These are phyloP conservation scores for Eucidaris tribuloides DNA, from an alignment of 35 echinoderm and acorn worm genomes.

Conservation along the genomic window DNA sequence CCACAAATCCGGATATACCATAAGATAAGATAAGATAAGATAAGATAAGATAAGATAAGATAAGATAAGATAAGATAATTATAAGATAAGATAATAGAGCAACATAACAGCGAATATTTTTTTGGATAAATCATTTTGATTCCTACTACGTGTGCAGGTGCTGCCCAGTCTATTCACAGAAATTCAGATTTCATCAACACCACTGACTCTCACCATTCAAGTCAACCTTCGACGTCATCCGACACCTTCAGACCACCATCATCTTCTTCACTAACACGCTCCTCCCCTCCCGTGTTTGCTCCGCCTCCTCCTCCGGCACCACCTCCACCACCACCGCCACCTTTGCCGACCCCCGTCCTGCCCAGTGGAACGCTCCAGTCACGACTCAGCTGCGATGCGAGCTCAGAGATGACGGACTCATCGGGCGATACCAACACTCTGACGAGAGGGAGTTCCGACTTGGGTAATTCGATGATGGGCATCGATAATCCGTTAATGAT, in stretches of 20 bases:
- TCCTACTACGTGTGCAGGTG: neutral
- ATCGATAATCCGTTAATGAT: conserved; percentile 21
- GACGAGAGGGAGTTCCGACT: conserved; percentile 6
- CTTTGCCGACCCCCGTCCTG: conserved; percentile 13
- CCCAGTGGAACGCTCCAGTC: conserved; percentile 19
- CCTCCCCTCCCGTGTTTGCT: neutral
- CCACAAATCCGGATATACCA: too few species aligned
- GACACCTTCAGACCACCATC: conserved; percentile 39
- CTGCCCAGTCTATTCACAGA: neutral
- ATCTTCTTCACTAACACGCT: neutral
- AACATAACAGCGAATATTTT: too few species aligned
- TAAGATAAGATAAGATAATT: too few species aligned
- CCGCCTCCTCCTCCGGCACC: conserved; percentile 7
- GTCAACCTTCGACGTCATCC: conserved; percentile 12
- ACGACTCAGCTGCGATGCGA: conserved; percentile 1
- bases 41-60: too few species aligned
- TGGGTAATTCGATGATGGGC: conserved; percentile 7
- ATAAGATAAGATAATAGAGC: too few species aligned
- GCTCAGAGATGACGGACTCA: conserved; percentile 17
- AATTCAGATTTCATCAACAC: neutral
- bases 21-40: too few species aligned
- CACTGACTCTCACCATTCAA: conserved; percentile 10
- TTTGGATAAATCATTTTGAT: neutral
- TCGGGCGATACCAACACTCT: conserved; percentile 13
- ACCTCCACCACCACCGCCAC: conserved; percentile 21